Evolutionary conservation across 2,113 vertebrate species (phyloP).

Genomic region (Numenius arquata): DNA sequence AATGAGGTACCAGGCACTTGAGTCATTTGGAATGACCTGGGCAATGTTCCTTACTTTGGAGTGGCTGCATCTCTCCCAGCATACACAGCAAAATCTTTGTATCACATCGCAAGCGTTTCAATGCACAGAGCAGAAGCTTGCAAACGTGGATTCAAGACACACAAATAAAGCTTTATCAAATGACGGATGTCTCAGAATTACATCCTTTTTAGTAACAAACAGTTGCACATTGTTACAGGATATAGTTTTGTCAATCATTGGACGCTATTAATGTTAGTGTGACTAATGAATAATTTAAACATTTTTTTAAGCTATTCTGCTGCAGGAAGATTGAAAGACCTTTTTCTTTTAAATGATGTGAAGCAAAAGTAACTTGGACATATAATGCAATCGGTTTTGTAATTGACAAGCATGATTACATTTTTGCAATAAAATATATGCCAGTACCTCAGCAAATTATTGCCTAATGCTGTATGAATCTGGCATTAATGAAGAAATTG

Average conservation of each 20-base stretch:
- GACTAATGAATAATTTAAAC: slow-evolving; percentile 48
- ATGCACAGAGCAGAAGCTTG: background rate
- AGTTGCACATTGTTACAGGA: background rate
- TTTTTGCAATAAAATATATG: slow-evolving; percentile 45
- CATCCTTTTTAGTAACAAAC: background rate
- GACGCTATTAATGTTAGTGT: background rate
- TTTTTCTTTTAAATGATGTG: slow-evolving; percentile 24
- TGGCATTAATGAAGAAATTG: slow-evolving; percentile 58
- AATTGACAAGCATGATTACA: slow-evolving; percentile 45
- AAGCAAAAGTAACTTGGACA: slow-evolving; percentile 46
- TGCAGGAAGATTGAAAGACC: background rate
- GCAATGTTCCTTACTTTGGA: background rate
- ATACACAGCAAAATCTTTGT: background rate
- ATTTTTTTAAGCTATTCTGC: background rate
- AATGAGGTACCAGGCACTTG: too few species aligned
- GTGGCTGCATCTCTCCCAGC: background rate
- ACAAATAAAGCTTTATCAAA: background rate
- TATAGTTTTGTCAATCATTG: background rate
- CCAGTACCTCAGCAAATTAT: slow-evolving; percentile 15
- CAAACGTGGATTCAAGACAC: background rate
- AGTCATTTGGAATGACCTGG: background rate
- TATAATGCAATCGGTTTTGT: slow-evolving; percentile 49
- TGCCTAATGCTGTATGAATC: background rate
- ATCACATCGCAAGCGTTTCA: background rate
- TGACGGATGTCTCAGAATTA: background rate